Percentiles rank a stretch among this genome's conserved stretches.
Conservation (phyloP, 2,797 vertebrate genomes). For the Parauchenoglanis ngamensis region DNA sequence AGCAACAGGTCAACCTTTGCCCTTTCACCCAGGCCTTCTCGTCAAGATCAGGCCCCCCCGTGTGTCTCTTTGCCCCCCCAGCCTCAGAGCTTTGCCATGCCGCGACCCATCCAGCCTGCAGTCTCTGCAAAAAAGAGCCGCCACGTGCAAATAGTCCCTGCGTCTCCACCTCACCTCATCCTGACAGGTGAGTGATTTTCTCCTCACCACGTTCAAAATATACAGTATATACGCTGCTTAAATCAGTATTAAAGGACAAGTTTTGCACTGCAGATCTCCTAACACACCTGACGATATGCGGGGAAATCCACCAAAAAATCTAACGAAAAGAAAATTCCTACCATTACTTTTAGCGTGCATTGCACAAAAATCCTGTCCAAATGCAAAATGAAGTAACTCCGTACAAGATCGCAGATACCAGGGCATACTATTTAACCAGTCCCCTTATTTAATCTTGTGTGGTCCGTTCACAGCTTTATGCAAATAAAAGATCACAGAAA, state of each 20-base stretch:
- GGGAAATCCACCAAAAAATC: background rate
- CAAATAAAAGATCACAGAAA: background rate
- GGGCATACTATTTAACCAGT: background rate
- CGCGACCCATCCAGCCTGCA: slow-evolving; percentile 75
- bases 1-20: slow-evolving; percentile 77
- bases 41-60: slow-evolving; percentile 57
- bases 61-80: slow-evolving; percentile 42
- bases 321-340: too few relatives aligned
- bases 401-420: background rate
- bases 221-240: background rate
- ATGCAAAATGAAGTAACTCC: background rate
- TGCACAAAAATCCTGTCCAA: background rate
- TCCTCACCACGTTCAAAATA: background rate
- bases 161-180: slow-evolving; percentile 70
- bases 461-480: background rate
- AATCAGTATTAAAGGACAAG: background rate
- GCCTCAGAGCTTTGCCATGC: slow-evolving; percentile 79
- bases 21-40: slow-evolving; percentile 52
- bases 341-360: background rate
- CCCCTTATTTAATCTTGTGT: background rate
- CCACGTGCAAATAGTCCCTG: slow-evolving; percentile 80
- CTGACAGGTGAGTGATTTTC: slow-evolving; percentile 45
- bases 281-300: background rate
- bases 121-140: slow-evolving; percentile 75
- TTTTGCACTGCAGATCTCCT: background rate